Base-by-base conservation (phyloP, 2,113 vertebrate species). In the Nyctereutes procyonoides region DNA sequence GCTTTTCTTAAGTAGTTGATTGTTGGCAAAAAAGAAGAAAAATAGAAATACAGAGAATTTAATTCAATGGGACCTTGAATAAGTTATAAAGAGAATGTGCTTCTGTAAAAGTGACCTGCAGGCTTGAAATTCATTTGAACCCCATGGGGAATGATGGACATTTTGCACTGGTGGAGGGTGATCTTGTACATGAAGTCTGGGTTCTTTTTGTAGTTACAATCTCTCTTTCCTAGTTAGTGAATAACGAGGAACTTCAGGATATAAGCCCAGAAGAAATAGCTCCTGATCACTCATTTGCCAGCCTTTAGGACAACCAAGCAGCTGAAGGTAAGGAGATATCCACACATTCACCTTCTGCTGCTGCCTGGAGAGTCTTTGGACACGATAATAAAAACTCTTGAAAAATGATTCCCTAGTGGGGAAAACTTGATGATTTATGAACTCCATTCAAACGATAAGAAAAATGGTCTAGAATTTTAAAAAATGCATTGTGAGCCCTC, bases 351-450 rank as follows among this genome's bases (percentile, higher is more conserved):
- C 76, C 60, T 65, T 90, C 71, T 93, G 56, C 63, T 73, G 71
- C 62, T 80, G 73, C 69, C 86, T 67, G 71, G 30, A 89, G 77
- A 92, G 76, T 73, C 86, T 97, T 62, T 96, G 92, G 94, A 96
- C 28, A 38, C 32, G 80, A 84, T 74, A 80, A 86, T 93, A 97
- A 97, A 97, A 96, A 48, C 6, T 26, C 63, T 87, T 93, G 89
- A 95, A 96, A 71, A 95, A 60, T 48, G 71, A 95, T 86, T 95
- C 43, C 88, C 86, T 73, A 55, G 67, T 71, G 65, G 65, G 67
- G 62, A 65, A 96, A 96, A 90, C 26, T 93, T 93, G 43, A 77
- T 60, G 94, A 93, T 88, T 94, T 87, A 96, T 92, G 76, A 95
- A 53, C 12, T 93, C 20, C 35, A 93, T 90, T 97, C 93, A 97